These are phyloP conservation scores for Tetramorium bicarinatum DNA, from an alignment of 2,888 invertebrate genomes.

Conservation along the genomic window DNA sequence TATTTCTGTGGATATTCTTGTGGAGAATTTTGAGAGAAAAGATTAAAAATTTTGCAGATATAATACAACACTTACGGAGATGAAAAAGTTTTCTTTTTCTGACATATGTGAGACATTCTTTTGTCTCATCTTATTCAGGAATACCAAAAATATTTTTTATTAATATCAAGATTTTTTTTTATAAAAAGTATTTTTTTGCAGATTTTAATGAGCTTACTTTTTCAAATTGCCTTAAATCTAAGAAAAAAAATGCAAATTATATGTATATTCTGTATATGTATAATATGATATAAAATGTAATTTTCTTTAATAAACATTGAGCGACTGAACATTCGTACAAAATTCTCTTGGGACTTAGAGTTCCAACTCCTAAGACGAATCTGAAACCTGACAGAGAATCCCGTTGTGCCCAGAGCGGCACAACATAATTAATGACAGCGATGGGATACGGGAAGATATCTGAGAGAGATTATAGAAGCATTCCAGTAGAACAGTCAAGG, in stretches of 20 bases:
- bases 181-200: background rate
- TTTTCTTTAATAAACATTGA: too few relatives aligned
- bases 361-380: too few relatives aligned
- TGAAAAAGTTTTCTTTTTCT: background rate
- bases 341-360: too few relatives aligned
- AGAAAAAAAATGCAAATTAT: constrained; percentile 7
- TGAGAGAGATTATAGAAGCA: too few relatives aligned
- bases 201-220: background rate
- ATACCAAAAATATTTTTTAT: background rate
- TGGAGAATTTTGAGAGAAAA: background rate
- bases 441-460: too few relatives aligned
- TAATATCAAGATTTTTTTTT: background rate
- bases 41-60: constrained; percentile 19
- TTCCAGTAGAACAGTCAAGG: too few relatives aligned
- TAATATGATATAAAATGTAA: background rate
- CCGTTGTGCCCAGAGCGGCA: too few relatives aligned
- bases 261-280: background rate
- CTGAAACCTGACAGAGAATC: too few relatives aligned
- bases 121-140: background rate
- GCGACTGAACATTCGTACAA: too few relatives aligned
- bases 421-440: too few relatives aligned
- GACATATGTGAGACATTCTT: background rate
- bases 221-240: background rate
- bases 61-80: constrained; percentile 6
- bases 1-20: background rate